These are phyloP conservation scores for Indri indri DNA, from an alignment of 2,113 vertebrate genomes.

Conservation along the genomic window DNA sequence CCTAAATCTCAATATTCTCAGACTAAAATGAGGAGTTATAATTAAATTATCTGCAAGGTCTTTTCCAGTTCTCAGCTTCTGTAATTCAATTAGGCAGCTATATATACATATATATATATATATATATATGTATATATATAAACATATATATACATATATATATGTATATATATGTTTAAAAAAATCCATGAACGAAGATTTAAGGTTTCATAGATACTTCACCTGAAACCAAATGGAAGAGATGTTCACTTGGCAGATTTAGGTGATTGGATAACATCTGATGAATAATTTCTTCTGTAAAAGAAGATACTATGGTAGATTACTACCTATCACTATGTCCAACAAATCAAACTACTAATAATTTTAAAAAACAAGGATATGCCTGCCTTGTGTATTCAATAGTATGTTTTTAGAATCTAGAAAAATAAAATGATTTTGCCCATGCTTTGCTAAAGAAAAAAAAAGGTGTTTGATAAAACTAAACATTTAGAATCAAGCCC, in stretches of 20 bases:
- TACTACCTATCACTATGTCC: background rate
- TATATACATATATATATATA: background rate
- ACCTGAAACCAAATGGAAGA: conserved; percentile 1
- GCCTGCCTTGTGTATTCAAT: background rate
- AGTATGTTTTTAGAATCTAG: conserved; percentile 6
- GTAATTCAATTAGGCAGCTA: background rate
- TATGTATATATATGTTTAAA: background rate
- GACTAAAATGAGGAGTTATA: background rate
- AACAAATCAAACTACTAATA: conserved; percentile 15
- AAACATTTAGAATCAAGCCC: conserved; percentile 42
- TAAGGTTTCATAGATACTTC: background rate
- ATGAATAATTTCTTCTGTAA: background rate
- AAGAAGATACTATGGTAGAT: background rate
- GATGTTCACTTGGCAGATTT: background rate
- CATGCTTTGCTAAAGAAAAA: background rate
- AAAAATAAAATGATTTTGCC: background rate
- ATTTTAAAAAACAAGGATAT: background rate
- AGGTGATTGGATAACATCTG: background rate
- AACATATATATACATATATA: too few species aligned
- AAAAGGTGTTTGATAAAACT: background rate
- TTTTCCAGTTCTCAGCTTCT: background rate
- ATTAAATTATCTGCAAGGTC: background rate
- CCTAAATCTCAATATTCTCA: background rate
- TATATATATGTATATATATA: background rate
- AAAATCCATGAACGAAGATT: background rate